Evolutionary conservation across 2,113 vertebrate species (phyloP).

Genomic region (Thunnus maccoyii): DNA sequence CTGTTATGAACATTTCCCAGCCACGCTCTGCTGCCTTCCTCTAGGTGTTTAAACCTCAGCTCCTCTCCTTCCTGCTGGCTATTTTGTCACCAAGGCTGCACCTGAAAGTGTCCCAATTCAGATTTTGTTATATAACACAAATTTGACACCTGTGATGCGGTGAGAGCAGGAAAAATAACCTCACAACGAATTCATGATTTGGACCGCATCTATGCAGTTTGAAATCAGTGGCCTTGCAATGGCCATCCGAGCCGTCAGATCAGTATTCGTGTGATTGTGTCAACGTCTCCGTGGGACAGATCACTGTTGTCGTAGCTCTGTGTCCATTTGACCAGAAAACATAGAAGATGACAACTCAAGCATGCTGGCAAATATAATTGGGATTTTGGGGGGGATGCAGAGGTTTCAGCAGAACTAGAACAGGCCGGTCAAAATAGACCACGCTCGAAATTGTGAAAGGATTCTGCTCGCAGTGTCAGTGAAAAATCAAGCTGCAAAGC

Average conservation of each 20-base stretch:
- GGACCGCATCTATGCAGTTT: constrained; percentile 1
- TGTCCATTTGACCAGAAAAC: constrained; percentile 47
- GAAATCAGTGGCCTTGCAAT: constrained; percentile 12
- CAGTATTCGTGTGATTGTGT: constrained; percentile 35
- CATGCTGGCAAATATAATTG: constrained; percentile 36
- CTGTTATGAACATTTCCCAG: constrained; percentile 38
- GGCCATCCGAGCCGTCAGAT: constrained; percentile 7
- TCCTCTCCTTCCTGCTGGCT: neutral
- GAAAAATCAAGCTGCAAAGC: neutral
- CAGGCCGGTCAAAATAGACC: constrained; percentile 31
- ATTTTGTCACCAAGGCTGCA: constrained; percentile 15
- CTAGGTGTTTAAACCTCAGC: constrained; percentile 26
- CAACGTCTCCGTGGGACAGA: constrained; percentile 16
- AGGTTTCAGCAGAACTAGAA: constrained; percentile 29
- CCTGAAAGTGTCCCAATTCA: constrained; percentile 22
- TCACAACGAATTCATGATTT: neutral
- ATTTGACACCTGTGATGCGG: constrained; percentile 7
- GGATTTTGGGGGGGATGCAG: constrained; percentile 22
- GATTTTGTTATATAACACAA: neutral
- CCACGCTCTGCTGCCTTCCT: neutral
- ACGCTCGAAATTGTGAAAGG: neutral
- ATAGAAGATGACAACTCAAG: constrained; percentile 8
- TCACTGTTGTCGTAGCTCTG: constrained; percentile 24
- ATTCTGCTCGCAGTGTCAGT: constrained; percentile 3
- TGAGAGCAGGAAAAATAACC: neutral